Base-by-base conservation (phyloP, 1,140 invertebrate species). In the Polypedilum pembai region DNA sequence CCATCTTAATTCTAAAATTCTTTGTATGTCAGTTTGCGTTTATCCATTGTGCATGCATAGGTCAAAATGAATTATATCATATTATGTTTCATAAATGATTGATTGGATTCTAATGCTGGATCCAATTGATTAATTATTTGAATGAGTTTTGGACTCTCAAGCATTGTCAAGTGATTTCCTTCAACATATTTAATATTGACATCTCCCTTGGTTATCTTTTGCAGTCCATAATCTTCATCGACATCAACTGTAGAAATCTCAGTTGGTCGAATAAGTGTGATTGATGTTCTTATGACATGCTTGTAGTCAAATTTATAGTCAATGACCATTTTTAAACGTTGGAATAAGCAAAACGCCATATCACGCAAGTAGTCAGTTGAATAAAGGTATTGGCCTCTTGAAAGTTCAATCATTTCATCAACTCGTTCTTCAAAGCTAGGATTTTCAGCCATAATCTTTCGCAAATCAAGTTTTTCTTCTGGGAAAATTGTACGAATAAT, bases 141-240 rank as follows among this genome's bases (percentile, higher is more conserved):
- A 0, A 86, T 84, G 45, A 88, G 79, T 77, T 88, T 87, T 21
- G 83, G 81, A 78, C 88, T 89, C 21, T 91, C 86, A 75, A 92
- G 78, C 77, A 92, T 90, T 12, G 85, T 87, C 0, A 86, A 78
- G 77, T 92, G 91, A 80, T 91, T 90, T n/a, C 91, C 91, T 77
- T 89, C 87, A 40, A 89, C 83, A 63, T 84, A 84, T 75, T 85
- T 85, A 0, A 88, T 81, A 1, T 82, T 83, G 0, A 88, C 83
- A 3, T 83, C 80, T 1, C 81, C 79, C 41, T 84, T 82, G 4
- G 84, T 85, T 74, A 84, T 79, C 76, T 86, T 83, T 0, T 86
- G 83, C 0, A 92, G 79, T 41, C 87, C 87, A 79, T 91, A 92
- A 78, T 91, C 88, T 41, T 88, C 85, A 24, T 87, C 84, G 7